Evolutionary conservation across 2,888 invertebrate genomes (phyloP), one percentile per base, ranked within the genome.

Genomic region (Quadroppia sp.): DNA sequence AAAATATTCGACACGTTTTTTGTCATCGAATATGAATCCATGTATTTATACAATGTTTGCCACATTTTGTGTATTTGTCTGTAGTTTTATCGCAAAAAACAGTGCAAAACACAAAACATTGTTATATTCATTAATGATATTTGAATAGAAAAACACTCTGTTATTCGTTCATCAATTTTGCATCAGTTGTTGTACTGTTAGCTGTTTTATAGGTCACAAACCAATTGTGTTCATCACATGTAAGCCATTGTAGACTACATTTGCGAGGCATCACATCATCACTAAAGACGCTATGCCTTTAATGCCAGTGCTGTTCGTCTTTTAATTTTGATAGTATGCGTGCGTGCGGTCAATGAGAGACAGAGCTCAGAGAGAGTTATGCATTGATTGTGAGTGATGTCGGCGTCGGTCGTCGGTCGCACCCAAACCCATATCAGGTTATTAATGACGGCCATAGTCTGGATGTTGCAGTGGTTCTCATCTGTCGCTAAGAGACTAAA

Each of bases 351-450:
- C 67, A 67, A 67, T 67, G 67, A 42, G 67, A 32, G 42, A 32
- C 17, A 59, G 30, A 30, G 50, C 9, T 36, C 9, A 4, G 4
- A 36, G 6, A 50, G 20, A 50, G 50, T 36, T 36, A 28, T 30
- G 15, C 30, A 59, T 59, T 59, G 13, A 56, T 56, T 28, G 56
- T 23, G 56, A 56, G 56, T 23, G 56, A 56, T 56, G n/a, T n/a
- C n/a, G n/a, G n/a, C n/a, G n/a, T n/a, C n/a, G n/a, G n/a, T n/a
- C 30, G 67, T 67, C 42, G 67, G 67, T 20, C 67, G 67, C 67
- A 67, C 67, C 67, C 67, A 67, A 67, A 67, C 40, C 9, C 42
- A 67, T 67, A 67, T 67, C 67, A 67, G 67, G 67, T 67, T 67
- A 67, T 67, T 67, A 67, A 67, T 67, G 40, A 67, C 42, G 23